Percentiles rank a stretch among this genome's conserved stretches.
These are phyloP conservation scores for Dufourea novaeangliae DNA, from an alignment of 1,140 invertebrate species.

Conservation along the genomic window DNA sequence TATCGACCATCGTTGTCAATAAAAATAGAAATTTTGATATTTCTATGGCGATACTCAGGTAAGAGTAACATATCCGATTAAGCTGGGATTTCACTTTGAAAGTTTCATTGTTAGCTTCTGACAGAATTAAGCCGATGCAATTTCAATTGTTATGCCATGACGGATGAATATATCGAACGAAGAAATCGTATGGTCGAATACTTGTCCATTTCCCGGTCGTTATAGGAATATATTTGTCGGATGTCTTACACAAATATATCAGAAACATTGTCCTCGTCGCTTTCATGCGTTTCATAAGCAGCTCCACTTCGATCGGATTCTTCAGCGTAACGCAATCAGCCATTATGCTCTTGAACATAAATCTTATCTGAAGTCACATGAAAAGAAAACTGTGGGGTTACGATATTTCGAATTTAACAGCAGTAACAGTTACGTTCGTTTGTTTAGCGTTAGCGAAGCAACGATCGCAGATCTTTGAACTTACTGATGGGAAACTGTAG, in stretches of 20 bases:
- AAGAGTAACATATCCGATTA: too few relatives aligned
- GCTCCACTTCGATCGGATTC: background rate
- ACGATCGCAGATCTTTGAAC: background rate
- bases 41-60: too few relatives aligned
- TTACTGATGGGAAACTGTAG: background rate
- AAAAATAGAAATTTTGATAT: too few relatives aligned
- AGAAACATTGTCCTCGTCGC: background rate
- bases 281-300: constrained; percentile 4
- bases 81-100: too few relatives aligned
- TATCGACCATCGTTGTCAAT: too few relatives aligned
- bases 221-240: background rate
- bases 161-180: too few relatives aligned
- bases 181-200: too few relatives aligned
- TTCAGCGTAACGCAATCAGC: background rate
- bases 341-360: background rate
- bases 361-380: background rate
- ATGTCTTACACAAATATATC: background rate
- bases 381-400: background rate
- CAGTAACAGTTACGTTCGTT: background rate
- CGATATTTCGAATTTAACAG: background rate
- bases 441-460: background rate
- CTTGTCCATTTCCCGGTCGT: too few relatives aligned
- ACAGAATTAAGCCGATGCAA: too few relatives aligned
- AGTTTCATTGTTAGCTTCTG: too few relatives aligned
- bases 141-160: too few relatives aligned